phyloP scores from a whole-genome alignment of 1,140 invertebrate species.

The Ips nitidus region DNA sequence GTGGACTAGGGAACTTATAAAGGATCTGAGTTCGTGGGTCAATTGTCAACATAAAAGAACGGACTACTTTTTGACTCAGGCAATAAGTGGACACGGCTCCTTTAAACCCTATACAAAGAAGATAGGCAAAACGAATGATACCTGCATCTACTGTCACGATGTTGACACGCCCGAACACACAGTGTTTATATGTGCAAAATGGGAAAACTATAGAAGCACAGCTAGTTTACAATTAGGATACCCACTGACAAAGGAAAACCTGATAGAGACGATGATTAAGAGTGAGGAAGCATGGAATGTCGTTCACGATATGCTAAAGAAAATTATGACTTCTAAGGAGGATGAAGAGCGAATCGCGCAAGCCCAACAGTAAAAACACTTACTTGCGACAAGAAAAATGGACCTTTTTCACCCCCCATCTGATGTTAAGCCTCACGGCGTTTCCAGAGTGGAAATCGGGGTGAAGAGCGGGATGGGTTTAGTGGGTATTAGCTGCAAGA shows the following conservation, averaged over 20 bases:
- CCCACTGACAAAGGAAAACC: slow-evolving; percentile 44
- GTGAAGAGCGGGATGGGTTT: neutral
- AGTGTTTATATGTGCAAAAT: slow-evolving; percentile 41
- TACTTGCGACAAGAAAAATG: neutral
- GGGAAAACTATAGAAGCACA: neutral
- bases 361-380: neutral
- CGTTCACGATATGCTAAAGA: neutral
- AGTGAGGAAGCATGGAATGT: slow-evolving; percentile 10
- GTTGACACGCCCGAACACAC: slow-evolving; percentile 35
- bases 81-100: slow-evolving; percentile 13
- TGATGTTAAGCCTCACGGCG: slow-evolving; percentile 3
- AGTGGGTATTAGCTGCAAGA: too few relatives aligned
- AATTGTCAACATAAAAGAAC: slow-evolving; percentile 11
- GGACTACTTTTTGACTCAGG: slow-evolving; percentile 23
- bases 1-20: slow-evolving; percentile 30
- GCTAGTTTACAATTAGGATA: slow-evolving; percentile 49
- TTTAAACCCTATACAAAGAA: slow-evolving; percentile 18
- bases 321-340: slow-evolving; percentile 7
- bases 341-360: slow-evolving; percentile 6
- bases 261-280: slow-evolving; percentile 12
- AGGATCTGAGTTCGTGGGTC: slow-evolving; percentile 12
- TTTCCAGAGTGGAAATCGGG: slow-evolving; percentile 2
- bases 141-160: slow-evolving; percentile 27
- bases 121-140: slow-evolving; percentile 19
- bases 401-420: neutral